Evolutionary conservation across 2,113 vertebrate genomes (phyloP).

Genomic region (Rhadina sibilatrix): DNA sequence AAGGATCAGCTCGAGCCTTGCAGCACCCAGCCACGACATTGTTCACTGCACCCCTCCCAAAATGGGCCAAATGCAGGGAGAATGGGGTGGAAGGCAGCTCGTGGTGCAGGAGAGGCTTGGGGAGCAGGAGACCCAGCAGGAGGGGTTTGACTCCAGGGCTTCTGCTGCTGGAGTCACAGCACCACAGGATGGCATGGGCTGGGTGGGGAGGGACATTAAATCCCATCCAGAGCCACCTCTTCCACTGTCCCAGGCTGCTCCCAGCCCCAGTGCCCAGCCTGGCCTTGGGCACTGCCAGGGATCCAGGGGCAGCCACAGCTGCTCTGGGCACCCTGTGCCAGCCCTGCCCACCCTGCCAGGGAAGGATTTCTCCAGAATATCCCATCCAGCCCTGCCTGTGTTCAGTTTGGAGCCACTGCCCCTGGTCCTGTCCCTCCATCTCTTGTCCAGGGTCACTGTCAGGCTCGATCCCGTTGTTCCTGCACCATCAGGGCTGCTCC

Average conservation of each 20-base stretch:
- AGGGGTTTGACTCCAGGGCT: not conserved
- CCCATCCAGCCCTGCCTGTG: not conserved
- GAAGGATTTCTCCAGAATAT: not conserved
- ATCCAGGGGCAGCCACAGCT: not conserved
- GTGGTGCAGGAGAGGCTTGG: not conserved
- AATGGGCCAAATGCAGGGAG: not conserved
- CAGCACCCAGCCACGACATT: not conserved
- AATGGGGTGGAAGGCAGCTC: rapidly evolving
- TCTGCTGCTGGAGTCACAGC: not conserved
- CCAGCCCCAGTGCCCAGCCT: rapidly evolving
- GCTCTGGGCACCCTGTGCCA: not conserved
- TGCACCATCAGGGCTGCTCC: not conserved
- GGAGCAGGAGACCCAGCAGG: not conserved
- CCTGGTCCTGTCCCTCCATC: not conserved
- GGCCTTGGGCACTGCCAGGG: not conserved
- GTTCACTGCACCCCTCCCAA: not conserved
- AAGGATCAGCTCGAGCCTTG: not conserved
- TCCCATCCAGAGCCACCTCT: rapidly evolving
- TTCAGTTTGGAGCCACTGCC: not conserved
- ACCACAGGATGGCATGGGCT: not conserved
- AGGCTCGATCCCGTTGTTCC: not conserved
- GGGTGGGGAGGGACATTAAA: not conserved
- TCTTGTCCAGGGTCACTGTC: not conserved
- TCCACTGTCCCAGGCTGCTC: rapidly evolving
- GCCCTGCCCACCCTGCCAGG: too few species aligned